Evolutionary conservation across 1,140 invertebrate genomes (phyloP).

Genomic region (Platyscapa corneri): DNA sequence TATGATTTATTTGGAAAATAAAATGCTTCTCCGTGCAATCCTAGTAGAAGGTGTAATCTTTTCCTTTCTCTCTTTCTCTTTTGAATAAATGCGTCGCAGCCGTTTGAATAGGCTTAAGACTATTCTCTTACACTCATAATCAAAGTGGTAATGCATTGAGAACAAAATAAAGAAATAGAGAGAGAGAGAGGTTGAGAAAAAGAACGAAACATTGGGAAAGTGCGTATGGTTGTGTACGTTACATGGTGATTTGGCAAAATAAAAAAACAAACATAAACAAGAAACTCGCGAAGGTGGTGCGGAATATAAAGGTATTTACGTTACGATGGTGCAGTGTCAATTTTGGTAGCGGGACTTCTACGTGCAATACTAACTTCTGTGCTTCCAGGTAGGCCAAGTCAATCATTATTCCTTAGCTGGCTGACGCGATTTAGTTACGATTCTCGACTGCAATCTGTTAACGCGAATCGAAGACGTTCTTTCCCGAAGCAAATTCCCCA

Average conservation of each 20-base stretch:
- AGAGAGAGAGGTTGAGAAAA: slow-evolving; percentile 25
- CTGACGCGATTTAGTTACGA: slow-evolving; percentile 43
- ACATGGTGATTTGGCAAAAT: slow-evolving; percentile 71
- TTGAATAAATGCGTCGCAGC: background rate
- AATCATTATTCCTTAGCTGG: slow-evolving; percentile 71
- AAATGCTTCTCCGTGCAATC: slow-evolving; percentile 44
- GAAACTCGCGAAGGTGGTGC: slow-evolving; percentile 64
- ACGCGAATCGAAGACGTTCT: no score
- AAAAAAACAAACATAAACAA: slow-evolving; percentile 48
- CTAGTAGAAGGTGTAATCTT: slow-evolving; percentile 34
- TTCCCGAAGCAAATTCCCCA: no score
- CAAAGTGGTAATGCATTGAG: background rate
- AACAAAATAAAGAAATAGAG: slow-evolving; percentile 35
- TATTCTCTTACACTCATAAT: background rate
- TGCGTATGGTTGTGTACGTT: slow-evolving; percentile 51
- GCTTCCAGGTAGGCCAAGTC: slow-evolving; percentile 76
- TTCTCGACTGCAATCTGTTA: background rate
- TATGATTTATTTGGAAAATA: slow-evolving; percentile 23
- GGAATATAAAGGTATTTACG: slow-evolving; percentile 67
- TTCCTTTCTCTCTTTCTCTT: slow-evolving; percentile 40
- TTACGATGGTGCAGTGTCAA: slow-evolving; percentile 74
- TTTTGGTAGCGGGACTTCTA: slow-evolving; percentile 75
- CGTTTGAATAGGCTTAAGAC: no score
- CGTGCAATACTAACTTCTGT: slow-evolving; percentile 76
- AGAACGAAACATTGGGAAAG: slow-evolving; percentile 33